Conservation (phyloP, 1,140 invertebrate genomes). For the Diachasmimorpha longicaudata region DNA sequence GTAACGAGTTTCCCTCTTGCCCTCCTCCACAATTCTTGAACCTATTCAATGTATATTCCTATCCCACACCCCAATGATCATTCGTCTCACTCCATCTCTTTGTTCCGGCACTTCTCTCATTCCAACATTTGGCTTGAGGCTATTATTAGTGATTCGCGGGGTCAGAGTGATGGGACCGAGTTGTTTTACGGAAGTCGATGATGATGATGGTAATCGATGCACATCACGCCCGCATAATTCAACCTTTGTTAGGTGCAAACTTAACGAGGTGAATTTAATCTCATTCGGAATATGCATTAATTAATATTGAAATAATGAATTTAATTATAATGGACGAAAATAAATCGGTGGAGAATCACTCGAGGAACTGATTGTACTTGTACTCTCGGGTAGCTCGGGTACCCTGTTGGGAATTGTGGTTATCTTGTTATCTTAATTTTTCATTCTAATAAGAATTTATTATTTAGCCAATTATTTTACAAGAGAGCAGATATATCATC, state of each 20-base stretch:
- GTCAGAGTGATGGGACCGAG: neutral
- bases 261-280: neutral
- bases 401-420: neutral
- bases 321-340: neutral
- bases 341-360: neutral
- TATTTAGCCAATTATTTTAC: no score
- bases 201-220: slow-evolving; percentile 2
- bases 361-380: neutral
- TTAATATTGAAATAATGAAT: neutral
- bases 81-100: neutral
- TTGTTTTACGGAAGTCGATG: slow-evolving; percentile 24
- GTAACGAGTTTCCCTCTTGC: slow-evolving; percentile 11
- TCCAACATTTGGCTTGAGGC: slow-evolving; percentile 4
- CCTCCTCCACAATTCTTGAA: neutral
- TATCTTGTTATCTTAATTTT: no score
- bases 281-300: neutral
- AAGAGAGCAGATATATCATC: no score
- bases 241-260: neutral
- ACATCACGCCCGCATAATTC: slow-evolving; percentile 14
- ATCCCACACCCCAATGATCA: neutral
- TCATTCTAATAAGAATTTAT: no score
- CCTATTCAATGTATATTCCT: neutral
- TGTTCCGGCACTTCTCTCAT: neutral
- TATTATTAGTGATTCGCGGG: slow-evolving; percentile 25
- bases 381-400: neutral